Evolutionary conservation across 2,113 vertebrate species (phyloP), one percentile per base, ranked within the genome.

Genomic region (Antennarius striatus): DNA sequence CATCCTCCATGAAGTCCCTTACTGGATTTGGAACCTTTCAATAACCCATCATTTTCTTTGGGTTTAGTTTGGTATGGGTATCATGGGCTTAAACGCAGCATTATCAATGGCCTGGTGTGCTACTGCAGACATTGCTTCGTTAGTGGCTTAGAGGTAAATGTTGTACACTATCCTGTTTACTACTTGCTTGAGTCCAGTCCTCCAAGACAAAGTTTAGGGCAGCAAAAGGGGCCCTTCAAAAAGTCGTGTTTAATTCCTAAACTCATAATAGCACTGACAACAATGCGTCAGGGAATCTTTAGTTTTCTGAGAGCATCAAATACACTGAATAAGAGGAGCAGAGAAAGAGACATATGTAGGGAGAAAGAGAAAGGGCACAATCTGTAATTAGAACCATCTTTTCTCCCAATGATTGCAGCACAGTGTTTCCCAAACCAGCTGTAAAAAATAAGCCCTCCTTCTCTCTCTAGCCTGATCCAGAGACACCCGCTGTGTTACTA

Each of bases 321-420:
- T 36, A 56, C 53, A 56, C 4, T 39, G 15, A 69, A 68, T 10
- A 4, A 56, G 29, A 59, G 45, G 4, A 28, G 46, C 39, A 54
- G 50, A 77, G n/a, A 57, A 56, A 69, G 14, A 69, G 29, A 69
- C 58, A 70, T 5, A 49, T 14, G 58, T 16, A 61, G 53, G 59
- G 56, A 57, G 61, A 78, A 52, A 76, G 85, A 86, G 74, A 83
- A 22, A 88, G 77, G 79, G 80, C 86, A 83, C 88, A 83, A 81
- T 61, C 89, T 92, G 87, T 93, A 94, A 95, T 94, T 89, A 93
- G 90, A 94, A 93, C 88, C 92, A 94, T 91, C 91, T 91, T 93
- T 92, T 81, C 67, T 74, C 69, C 64, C 39, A 57, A 43, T 86
- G 84, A 93, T 90, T 87, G 80, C 43, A 80, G 85, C 87, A 77